Evolutionary conservation across 1,140 invertebrate species (phyloP), one percentile per base, ranked within the genome.

Genomic region (Parasteatoda tepidariorum): DNA sequence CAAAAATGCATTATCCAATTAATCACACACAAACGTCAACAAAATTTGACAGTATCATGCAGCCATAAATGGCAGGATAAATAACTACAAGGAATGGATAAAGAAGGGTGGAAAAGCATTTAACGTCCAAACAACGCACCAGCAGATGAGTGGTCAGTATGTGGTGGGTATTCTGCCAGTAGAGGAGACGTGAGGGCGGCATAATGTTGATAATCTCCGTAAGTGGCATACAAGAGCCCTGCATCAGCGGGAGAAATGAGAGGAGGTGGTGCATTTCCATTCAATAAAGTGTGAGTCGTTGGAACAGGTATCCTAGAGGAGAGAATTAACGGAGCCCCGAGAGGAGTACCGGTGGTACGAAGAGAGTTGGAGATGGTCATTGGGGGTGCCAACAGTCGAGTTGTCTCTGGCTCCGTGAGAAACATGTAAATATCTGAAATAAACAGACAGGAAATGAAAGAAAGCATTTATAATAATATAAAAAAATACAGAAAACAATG

Each of bases 271-370:
- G 74, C 91, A 83, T 81, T 93, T 28, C 93, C 93, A 57, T 93
- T 94, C 74, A 94, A 86, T 84, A 94, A 90, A 64, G 92, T 93
- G 64, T 84, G 87, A 79, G 88, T 88, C 22, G 94, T 95, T 48
- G 93, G 94, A 26, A 94, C 94, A 7, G 93, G 94, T 91, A 96
- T 93, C 82, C 95, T 92, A 66, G 95, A 95, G 31, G 95, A 95
- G 83, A 97, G 91, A 85, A 97, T 96, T 86, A 97, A 89, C 11
- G 96, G 95, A 5, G 95, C 95, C 71, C 88, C 88, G 18, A 89
- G 74, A 3, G 88, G 87, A 94, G 88, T 15, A 93, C 94, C 91
- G 62, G 91, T 92, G 2, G 93, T 92, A 85, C 94, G 91, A 88
- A 95, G 89, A 83, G 92, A 91, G 66, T 93, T 92, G 62, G 92